These are phyloP conservation scores for Sebastes taczanowskii DNA, from an alignment of 2,797 vertebrate species.

Conservation along the genomic window DNA sequence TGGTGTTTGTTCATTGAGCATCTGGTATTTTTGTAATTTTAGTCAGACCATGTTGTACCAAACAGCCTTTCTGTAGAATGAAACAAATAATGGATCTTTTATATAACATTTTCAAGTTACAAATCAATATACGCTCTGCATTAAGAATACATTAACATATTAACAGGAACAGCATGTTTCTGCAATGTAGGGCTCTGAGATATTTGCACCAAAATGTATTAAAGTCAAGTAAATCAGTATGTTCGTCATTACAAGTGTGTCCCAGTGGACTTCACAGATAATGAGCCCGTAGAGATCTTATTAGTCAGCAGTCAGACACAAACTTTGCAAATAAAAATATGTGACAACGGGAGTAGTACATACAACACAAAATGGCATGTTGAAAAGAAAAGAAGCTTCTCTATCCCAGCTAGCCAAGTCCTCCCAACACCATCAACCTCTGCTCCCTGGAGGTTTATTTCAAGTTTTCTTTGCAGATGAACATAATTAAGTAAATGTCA, in stretches of 20 bases:
- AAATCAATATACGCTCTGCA: not conserved
- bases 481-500: not conserved
- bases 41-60: not conserved
- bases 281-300: conserved; percentile 29
- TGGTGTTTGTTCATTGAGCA: not conserved
- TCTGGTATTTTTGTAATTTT: not conserved
- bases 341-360: not conserved
- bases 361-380: not conserved
- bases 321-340: conserved; percentile 1
- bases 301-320: conserved; percentile 9
- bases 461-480: not conserved
- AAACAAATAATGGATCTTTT: not conserved
- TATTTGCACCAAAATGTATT: not conserved
- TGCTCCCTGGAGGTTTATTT: not conserved
- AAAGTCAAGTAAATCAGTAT: conserved; percentile 11
- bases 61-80: not conserved
- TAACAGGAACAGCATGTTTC: not conserved
- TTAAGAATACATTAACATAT: not conserved
- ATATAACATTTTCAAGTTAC: not conserved
- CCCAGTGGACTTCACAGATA: conserved; percentile 3
- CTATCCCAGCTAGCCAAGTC: not conserved
- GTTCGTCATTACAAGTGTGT: not conserved
- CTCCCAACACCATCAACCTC: not conserved
- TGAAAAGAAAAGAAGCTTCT: not conserved
- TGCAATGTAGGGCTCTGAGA: not conserved